Evolutionary conservation across 2,888 invertebrate species (phyloP), one percentile per base, ranked within the genome.

Genomic region (Lagria hirta): DNA sequence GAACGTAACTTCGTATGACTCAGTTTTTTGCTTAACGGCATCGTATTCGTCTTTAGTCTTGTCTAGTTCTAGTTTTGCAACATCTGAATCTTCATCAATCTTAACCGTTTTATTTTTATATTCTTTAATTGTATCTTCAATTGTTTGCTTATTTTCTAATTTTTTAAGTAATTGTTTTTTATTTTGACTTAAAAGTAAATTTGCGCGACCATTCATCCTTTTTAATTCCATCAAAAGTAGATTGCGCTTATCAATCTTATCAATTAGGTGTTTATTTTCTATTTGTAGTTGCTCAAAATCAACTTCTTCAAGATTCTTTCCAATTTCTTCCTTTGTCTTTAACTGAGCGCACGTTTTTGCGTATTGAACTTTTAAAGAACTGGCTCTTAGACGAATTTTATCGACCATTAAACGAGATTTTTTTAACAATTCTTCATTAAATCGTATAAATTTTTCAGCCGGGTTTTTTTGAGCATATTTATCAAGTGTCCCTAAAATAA

Each of bases 281-380:
- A 83, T 82, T 48, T 72, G 71, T 2, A 82, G 56, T 56, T 80
- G 78, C 11, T 82, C 77, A 51, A 82, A 82, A 58, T 83, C 83
- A 0, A 81, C 76, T 0, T 77, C 73, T 34, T 77, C 68, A 1
- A 83, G 58, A 27, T 72, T 73, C 43, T 79, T 79, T 8, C 77
- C 79, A 1, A 81, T 54, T 54, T 80, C 78, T 1, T 73, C 68
- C 49, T 80, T 79, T 2, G 75, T 68, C 21, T 71, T 67, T 2
- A 81, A 72, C 48, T 79, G 77, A 0, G 73, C 68, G 50, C 73
- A 76, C 0, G 79, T 57, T 59, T 78, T 78, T 18, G 66, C 71
- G 52, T 73, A 74, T 43, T 76, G 75, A 0, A 72, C 70, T 57
- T 76, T 79, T 0, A 77, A 54, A 1, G 79, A 79, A 43, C 75